Percentiles rank a stretch among this genome's conserved stretches.
Evolutionary conservation across 2,888 invertebrate genomes (phyloP).

Genomic region (Seira sanloemensis): DNA sequence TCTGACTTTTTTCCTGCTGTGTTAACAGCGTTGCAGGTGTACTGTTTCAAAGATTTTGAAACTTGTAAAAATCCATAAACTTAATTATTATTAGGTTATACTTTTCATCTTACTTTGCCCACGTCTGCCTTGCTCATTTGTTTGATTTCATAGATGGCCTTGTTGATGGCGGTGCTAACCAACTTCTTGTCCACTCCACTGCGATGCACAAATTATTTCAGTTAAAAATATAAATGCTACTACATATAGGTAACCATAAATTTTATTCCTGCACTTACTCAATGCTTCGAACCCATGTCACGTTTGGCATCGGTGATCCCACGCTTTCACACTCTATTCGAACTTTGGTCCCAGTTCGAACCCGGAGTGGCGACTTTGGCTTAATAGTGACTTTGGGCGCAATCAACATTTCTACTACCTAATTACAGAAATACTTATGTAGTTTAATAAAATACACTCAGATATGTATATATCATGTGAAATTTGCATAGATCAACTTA

Average conservation of each 20-base stretch:
- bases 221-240: neutral
- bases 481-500: constrained; percentile 1
- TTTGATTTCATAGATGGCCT: constrained; percentile 55
- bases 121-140: constrained; percentile 61
- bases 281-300: constrained; percentile 60
- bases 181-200: constrained; percentile 60
- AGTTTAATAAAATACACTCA: neutral
- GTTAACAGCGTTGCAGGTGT: constrained; percentile 58
- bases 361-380: constrained; percentile 59
- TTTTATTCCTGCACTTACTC: constrained; percentile 48
- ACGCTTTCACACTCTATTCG: constrained; percentile 55
- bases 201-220: neutral
- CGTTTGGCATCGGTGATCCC: constrained; percentile 64
- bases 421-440: neutral
- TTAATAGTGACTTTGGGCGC: constrained; percentile 49
- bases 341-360: constrained; percentile 56
- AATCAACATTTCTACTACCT: constrained; percentile 25
- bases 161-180: constrained; percentile 46
- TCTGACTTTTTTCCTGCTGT: constrained; percentile 56
- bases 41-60: constrained; percentile 21
- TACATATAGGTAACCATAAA: neutral
- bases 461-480: neutral
- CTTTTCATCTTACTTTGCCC: constrained; percentile 40
- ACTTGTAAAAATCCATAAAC: neutral
- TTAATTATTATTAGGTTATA: neutral